phyloP scores from a whole-genome alignment of 2,888 invertebrate species.

The Xestia ashworthii region DNA sequence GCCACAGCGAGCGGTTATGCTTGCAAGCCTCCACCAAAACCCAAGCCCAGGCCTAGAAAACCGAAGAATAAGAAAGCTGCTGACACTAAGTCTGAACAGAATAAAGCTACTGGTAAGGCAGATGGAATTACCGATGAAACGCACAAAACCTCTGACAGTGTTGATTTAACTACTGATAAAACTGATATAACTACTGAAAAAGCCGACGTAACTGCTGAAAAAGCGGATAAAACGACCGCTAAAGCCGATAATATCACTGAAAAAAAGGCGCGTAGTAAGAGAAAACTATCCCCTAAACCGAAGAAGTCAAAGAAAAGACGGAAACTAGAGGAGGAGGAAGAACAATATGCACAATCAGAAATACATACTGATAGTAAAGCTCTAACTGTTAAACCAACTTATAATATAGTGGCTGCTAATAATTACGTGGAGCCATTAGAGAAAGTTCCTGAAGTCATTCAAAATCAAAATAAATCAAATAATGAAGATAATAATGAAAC shows the following conservation, averaged over 20 bases:
- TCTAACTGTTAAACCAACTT: conserved; percentile 76
- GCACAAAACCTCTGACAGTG: neutral
- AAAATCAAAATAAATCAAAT: conserved; percentile 72
- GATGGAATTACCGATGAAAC: neutral
- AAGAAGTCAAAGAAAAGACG: conserved; percentile 69
- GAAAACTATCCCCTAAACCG: conserved; percentile 62
- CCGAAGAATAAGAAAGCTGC: conserved; percentile 55
- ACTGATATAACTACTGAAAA: conserved; percentile 14
- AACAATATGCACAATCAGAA: conserved; percentile 65
- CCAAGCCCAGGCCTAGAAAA: conserved; percentile 44
- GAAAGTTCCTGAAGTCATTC: conserved; percentile 66
- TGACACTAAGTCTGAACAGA: conserved; percentile 34
- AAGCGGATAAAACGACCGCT: neutral
- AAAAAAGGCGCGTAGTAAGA: conserved; percentile 61
- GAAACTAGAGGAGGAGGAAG: conserved; percentile 70
- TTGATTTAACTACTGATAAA: conserved; percentile 42
- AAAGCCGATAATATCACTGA: neutral
- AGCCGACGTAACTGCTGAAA: neutral
- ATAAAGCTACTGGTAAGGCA: conserved; percentile 21
- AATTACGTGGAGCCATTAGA: conserved; percentile 51
- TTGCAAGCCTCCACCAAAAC: conserved; percentile 27
- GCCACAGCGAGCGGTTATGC: conserved; percentile 65
- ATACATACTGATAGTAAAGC: conserved; percentile 54
- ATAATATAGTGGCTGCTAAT: conserved; percentile 76
- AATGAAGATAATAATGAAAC: conserved; percentile 78